Evolutionary conservation across 2,113 vertebrate genomes (phyloP).

Genomic region (Cynocephalus volans): DNA sequence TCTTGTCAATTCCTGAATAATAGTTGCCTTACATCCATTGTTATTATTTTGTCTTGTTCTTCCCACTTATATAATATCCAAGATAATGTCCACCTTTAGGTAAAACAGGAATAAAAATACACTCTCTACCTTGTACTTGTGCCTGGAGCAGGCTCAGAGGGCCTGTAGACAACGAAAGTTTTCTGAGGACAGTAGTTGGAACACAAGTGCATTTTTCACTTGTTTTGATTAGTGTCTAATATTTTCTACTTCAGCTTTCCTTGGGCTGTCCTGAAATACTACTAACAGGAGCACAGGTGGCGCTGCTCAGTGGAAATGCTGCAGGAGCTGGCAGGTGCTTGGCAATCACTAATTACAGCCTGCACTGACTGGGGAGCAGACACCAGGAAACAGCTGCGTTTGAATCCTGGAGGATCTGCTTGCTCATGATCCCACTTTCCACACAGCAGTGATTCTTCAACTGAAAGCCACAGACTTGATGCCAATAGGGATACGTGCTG

Average conservation of each 20-base stretch:
- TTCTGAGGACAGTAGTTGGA: background rate
- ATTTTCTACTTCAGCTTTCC: conserved; percentile 25
- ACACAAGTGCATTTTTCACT: background rate
- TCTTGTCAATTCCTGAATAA: background rate
- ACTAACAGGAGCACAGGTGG: background rate
- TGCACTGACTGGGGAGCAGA: background rate
- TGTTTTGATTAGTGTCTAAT: background rate
- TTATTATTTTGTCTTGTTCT: background rate
- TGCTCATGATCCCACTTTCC: background rate
- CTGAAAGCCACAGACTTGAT: background rate
- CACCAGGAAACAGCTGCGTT: background rate
- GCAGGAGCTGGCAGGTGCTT: background rate
- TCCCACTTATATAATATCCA: background rate
- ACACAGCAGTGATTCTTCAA: background rate
- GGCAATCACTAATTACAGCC: background rate
- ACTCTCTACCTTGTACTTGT: background rate
- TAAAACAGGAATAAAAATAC: background rate
- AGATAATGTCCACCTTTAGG: background rate
- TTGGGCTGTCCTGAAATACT: background rate
- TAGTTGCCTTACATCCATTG: no score
- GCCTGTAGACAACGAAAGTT: background rate
- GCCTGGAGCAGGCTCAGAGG: background rate
- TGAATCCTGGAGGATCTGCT: background rate
- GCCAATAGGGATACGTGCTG: background rate
- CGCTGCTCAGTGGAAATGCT: background rate